Base-by-base conservation (phyloP, 2,797 vertebrate genomes). In the Hyperoplus immaculatus region DNA sequence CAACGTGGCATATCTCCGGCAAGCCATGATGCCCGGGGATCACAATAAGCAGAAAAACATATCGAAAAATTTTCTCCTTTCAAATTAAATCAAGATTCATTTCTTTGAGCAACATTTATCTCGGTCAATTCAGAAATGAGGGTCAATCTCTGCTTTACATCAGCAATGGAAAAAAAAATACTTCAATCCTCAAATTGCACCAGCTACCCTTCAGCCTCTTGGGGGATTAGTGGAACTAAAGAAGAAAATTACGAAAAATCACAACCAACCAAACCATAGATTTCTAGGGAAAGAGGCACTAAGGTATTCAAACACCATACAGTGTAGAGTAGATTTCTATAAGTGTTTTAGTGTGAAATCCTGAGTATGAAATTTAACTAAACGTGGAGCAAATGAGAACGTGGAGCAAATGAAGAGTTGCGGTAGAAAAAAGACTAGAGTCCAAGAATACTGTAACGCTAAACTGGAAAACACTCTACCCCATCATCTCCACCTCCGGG, bases 381-480 rank as follows among this genome's bases (percentile, higher is more conserved):
- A 16, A 59, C 71, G 18, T 39, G 11, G 16, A 43, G 6, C 21
- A 18, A 58, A 77, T 16, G n/a, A 71, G 68, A 16, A 59, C 71
- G 18, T 39, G 11, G 16, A 43, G 6, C 21, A 18, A 58, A 77
- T 16, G n/a, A 71, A 65, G 18, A 53, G 60, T 45, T 71, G 62
- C 47, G 41, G 60, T 5, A 39, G 46, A 72, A 88, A 80, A 62
- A 55, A 83, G 15, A 66, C 58, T 29, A 45, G 21, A 61, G 62
- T 91, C 80, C 83, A 90, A 82, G 78, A 90, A 83, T 69, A 88
- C 53, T 81, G 82, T 75, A 94, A 92, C 87, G 80, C 61, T 64
- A 80, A 84, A 82, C 80, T 78, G 63, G 77, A 89, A 85, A 85
- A 81, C 72, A 54, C 49, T 72, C 43, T 18, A 50, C 73, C 53